Conservation (phyloP, 2,113 vertebrate species). For the Octodon degus region DNA sequence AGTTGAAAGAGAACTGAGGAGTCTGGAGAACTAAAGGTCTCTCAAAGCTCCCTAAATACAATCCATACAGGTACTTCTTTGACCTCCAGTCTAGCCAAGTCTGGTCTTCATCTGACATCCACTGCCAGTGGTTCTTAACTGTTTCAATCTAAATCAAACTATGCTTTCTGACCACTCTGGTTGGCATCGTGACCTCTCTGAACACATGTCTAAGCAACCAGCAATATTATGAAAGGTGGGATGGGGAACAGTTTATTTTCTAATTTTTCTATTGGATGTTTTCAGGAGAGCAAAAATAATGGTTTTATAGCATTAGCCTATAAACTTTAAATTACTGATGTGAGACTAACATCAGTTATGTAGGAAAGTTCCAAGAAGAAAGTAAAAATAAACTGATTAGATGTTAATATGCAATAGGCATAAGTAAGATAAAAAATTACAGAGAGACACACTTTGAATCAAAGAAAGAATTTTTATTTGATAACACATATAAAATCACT, state of each 20-base stretch:
- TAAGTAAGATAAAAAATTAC: constrained; percentile 38
- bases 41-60: neutral
- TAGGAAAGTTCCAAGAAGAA: constrained; percentile 31
- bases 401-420: neutral
- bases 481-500: neutral
- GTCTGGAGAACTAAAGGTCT: neutral
- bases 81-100: neutral
- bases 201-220: neutral
- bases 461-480: constrained; percentile 32
- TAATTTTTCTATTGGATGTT: neutral
- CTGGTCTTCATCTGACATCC: neutral
- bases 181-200: neutral
- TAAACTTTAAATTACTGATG: constrained; percentile 22
- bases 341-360: neutral
- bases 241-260: neutral
- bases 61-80: neutral
- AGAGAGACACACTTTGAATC: neutral
- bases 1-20: neutral
- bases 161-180: neutral
- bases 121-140: neutral
- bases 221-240: neutral
- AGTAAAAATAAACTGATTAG: neutral
- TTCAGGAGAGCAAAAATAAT: constrained; percentile 26
- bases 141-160: neutral
- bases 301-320: neutral